A percentile compares a stretch with the other conserved stretches of the same genome.
Evolutionary conservation across 2,113 vertebrate species (phyloP).

Genomic region (Phyllostomus discolor): DNA sequence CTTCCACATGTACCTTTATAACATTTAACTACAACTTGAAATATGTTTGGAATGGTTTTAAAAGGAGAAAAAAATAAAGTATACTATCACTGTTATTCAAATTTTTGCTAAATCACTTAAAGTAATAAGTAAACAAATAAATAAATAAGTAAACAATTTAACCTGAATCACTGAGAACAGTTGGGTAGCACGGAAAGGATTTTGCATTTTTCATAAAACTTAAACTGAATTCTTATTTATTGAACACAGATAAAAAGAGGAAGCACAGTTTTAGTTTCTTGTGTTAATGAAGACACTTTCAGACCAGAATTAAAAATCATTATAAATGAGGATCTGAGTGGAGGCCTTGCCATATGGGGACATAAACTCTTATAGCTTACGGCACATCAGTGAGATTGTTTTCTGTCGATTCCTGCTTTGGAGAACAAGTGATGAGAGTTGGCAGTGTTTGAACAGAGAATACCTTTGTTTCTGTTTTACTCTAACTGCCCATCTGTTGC

Average conservation of each 20-base stretch:
- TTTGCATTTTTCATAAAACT: neutral
- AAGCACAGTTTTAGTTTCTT: neutral
- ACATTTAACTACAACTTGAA: neutral
- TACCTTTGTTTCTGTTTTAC: conserved; percentile 44
- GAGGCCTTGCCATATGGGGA: conserved; percentile 3
- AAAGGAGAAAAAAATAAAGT: neutral
- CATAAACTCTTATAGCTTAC: neutral
- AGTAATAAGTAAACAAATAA: neutral
- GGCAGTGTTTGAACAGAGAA: conserved; percentile 41
- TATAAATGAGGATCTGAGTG: neutral
- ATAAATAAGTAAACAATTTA: neutral
- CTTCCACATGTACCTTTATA: neutral
- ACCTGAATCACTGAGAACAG: neutral
- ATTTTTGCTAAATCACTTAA: neutral
- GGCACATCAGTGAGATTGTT: conserved; percentile 1
- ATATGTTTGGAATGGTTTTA: neutral
- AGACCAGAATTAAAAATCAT: neutral
- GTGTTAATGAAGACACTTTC: neutral
- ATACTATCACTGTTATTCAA: neutral
- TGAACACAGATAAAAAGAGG: neutral
- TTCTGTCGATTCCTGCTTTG: conserved; percentile 37
- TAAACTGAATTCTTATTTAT: neutral
- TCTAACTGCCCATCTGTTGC: conserved; percentile 62
- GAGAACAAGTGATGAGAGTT: conserved; percentile 29
- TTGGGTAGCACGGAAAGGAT: neutral